phyloP scores from a whole-genome alignment of 2,113 vertebrate genomes.

The Bubalus kerabau region DNA sequence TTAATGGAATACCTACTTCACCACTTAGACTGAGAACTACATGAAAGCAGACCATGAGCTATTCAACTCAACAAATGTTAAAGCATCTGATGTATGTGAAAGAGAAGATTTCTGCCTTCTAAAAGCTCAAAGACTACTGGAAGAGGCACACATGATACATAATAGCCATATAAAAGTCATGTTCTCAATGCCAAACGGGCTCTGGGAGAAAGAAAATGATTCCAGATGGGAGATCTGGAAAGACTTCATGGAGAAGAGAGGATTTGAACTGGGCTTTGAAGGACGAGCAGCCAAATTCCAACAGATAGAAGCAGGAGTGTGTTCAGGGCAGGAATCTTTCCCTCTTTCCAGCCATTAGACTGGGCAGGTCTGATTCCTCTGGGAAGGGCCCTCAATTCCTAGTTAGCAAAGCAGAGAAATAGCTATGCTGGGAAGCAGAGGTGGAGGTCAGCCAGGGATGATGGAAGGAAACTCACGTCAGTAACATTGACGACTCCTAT shows the following conservation, averaged over 20 bases:
- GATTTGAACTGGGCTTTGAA: not conserved
- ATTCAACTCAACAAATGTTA: not conserved
- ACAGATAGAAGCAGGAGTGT: not conserved
- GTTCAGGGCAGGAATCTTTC: not conserved
- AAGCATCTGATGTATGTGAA: not conserved
- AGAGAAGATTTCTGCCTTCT: not conserved
- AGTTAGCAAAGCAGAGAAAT: not conserved
- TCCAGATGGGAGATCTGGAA: not conserved
- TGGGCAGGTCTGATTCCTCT: not conserved
- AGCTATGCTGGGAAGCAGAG: not conserved
- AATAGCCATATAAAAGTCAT: not conserved
- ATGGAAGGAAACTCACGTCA: conserved; percentile 84
- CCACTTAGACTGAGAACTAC: not conserved
- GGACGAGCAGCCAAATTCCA: not conserved
- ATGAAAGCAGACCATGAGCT: not conserved
- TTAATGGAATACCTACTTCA: not conserved
- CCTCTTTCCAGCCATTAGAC: not conserved
- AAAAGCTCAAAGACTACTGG: not conserved
- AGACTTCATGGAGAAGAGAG: not conserved
- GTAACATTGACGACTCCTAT: conserved; percentile 92
- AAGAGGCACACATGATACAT: not conserved
- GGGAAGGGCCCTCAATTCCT: not conserved
- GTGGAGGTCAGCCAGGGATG: not conserved
- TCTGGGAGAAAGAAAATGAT: not conserved
- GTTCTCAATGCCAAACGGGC: not conserved